Base-by-base conservation (phyloP, 1,140 invertebrate species). In the Rhagoletis zephyria region DNA sequence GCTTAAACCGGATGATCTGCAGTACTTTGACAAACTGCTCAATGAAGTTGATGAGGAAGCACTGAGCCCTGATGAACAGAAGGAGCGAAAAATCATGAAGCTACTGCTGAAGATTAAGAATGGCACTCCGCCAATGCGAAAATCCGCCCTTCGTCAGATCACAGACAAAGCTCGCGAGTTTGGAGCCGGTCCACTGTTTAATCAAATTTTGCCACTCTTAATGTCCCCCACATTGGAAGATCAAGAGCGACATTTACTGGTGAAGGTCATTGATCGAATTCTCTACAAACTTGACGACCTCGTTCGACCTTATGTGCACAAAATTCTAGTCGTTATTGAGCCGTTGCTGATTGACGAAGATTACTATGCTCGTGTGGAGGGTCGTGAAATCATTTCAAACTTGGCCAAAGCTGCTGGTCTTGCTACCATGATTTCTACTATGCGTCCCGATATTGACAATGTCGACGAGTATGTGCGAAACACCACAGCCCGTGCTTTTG, bases 81-180 rank as follows among this genome's bases (percentile, higher is more conserved):
- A 99, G 93, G 99, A 99, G 93, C 94, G 99, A n/a, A 99, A 99
- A 94, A 99, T 99, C 45, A 99, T 99, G 99, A 99, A 99, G 91
- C 94, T 99, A 3, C 92, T 99, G 86, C 93, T 99, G 61, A 99
- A 99, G 94, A 99, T 99, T 77, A 99, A 99, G 94, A 99, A 99
- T 93, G 99, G 99, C 12, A 99, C 99, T 6, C 99, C 99, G n/a
- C 99, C 99, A 0, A 99, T 99, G 98, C 95, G 99, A 88, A 99
- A 99, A 94, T 98, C 98, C 10, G 98, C 98, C 2, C 93, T 99
- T 4, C 94, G 99, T 89, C 98, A 99, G 93, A 99, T 99, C 86
- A 99, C 99, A 0, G 98, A 99, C 92, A 99, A 99, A 92, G 98
- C 99, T 0, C 94, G 99, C 59, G 98, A 99, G 93, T 99, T 99